Conservation (phyloP, 2,888 invertebrate genomes). For the Xiphydria camelus region DNA sequence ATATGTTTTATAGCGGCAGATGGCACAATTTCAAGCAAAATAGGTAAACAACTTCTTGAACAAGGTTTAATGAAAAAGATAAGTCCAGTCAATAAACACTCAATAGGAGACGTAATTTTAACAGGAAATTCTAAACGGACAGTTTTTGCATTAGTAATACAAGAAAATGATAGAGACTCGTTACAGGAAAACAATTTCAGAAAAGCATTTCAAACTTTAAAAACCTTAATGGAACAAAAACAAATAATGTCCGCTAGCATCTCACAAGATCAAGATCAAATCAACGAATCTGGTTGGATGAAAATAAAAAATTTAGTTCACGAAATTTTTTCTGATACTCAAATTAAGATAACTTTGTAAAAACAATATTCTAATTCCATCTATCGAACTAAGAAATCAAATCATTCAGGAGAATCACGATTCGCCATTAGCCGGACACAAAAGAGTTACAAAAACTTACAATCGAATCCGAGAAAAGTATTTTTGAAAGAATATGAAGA, state of each 20-base stretch:
- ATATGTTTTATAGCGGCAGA: too few species aligned
- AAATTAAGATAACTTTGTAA: not conserved
- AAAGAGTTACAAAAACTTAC: conserved; percentile 19
- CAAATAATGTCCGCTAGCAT: too few species aligned
- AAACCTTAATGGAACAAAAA: not conserved
- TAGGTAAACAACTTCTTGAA: too few species aligned
- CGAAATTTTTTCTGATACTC: not conserved
- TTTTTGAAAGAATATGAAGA: conserved; percentile 18
- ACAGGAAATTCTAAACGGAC: too few species aligned
- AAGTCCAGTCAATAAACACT: too few species aligned
- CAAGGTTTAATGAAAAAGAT: too few species aligned
- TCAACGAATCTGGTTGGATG: too few species aligned
- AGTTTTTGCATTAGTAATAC: too few species aligned
- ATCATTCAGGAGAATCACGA: conserved; percentile 8
- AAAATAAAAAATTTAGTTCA: not conserved
- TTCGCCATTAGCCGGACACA: conserved; percentile 21
- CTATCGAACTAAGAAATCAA: not conserved
- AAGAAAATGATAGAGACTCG: not conserved
- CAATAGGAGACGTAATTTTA: too few species aligned
- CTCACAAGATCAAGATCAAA: too few species aligned
- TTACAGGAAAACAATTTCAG: too few species aligned
- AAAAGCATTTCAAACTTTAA: not conserved
- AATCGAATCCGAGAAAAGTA: conserved; percentile 8
- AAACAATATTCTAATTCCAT: not conserved
- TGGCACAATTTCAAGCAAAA: too few species aligned